Evolutionary conservation across 2,888 invertebrate species (phyloP), one percentile per base, ranked within the genome.

Genomic region (Cremastinae sp.): DNA sequence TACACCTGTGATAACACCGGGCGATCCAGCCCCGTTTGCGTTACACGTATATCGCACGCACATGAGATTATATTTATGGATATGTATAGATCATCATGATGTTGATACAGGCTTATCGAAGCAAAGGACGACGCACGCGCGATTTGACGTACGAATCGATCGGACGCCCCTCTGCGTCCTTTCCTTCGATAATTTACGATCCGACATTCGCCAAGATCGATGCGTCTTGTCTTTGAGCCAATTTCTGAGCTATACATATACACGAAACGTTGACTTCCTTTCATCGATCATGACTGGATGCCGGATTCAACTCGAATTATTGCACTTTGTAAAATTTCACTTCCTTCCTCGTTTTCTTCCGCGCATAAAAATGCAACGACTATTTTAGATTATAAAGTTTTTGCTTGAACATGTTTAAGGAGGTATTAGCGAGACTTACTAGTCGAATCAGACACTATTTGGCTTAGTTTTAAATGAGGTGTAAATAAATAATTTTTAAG

Each of bases 1-100:
- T 22, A 86, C 59, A 38, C 85, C 86, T 86, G 78, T 28, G 70
- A 70, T 70, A 61, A 70, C 70, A 70, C 65, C 69, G 28, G 41
- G 43, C 65, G 58, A 64, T 36, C 41, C 56, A 41, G 43, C 38
- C 51, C 9, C 43, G 20, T 16, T 58, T 41, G 12, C 41, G 49
- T 59, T 38, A 45, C 38, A 36, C 47, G 28, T 65, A 43, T 10
- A 10, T 28, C 9, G 38, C 14, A 61, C 9, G 22, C 7, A 12
- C 41, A 54, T 65, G 28, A 43, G 9, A 64, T 28, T 12, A n/a
- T n/a, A n/a, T n/a, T n/a, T n/a, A n/a, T 20, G 5, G 2, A 65
- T 12, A 38, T 16, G 49, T 45, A 62, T 18, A 56, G n/a, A 64
- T 36, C 14, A 14, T 43, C 12, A 4, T 43, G 10, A 43, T n/a